Conservation (phyloP, 2,888 invertebrate genomes). For the Pherbina coryleti region DNA sequence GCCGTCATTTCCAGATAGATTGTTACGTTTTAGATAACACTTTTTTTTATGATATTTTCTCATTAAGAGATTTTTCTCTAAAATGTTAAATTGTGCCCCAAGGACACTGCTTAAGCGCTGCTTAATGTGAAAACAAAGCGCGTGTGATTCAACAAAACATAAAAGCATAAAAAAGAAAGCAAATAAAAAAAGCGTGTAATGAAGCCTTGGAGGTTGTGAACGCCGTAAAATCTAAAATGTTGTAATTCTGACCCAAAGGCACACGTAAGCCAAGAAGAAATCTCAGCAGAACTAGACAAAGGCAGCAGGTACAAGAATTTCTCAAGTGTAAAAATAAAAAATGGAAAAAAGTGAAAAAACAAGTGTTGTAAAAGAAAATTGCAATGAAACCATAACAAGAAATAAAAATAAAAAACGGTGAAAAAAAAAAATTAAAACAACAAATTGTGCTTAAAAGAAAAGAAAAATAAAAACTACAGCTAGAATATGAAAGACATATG, state of each 20-base stretch:
- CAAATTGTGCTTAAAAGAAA: background rate
- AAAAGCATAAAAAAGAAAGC: background rate
- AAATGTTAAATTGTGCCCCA: slow-evolving; percentile 1
- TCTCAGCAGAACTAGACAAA: background rate
- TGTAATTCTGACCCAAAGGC: slow-evolving; percentile 5
- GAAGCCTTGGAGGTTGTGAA: too few relatives aligned
- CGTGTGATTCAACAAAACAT: background rate
- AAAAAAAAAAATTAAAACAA: background rate
- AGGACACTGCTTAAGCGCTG: background rate
- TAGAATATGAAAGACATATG: too few relatives aligned
- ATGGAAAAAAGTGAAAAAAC: background rate
- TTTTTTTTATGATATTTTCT: background rate
- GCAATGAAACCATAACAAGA: background rate
- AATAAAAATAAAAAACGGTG: background rate
- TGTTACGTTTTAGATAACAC: background rate
- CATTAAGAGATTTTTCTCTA: background rate
- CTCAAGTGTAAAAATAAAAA: background rate
- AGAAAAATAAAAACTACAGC: background rate
- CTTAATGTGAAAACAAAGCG: slow-evolving; percentile 13
- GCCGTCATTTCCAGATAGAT: too few relatives aligned
- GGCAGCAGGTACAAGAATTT: background rate
- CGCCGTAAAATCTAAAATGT: background rate
- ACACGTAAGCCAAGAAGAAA: background rate
- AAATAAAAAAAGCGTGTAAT: background rate
- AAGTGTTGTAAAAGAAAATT: background rate